Base-by-base conservation (phyloP, 1,140 invertebrate genomes). In the Mylabris phalerata region DNA sequence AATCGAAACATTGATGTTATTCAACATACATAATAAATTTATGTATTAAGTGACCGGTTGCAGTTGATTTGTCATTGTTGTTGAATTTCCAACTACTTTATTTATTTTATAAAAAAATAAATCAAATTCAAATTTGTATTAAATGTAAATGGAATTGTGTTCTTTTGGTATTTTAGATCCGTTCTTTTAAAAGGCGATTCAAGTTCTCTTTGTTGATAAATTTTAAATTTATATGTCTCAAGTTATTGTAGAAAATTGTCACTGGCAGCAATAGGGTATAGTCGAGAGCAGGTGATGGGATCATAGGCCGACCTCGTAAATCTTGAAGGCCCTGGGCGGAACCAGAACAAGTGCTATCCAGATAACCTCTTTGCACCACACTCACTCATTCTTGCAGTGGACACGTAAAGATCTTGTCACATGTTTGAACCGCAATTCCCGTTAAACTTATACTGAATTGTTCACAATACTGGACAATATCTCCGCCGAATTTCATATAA, bases 311-410 rank as follows among this genome's bases (percentile, higher is more conserved):
- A 63, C 51, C 59, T 66, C 64, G 67, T 68, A 68, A 68, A 68
- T 68, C 62, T 62, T 50, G 46, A 55, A 39, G 59, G 57, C 55
- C 61, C 57, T 50, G 60, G 62, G 55, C 62, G 59, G 64, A 59
- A 62, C 64, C 56, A 59, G 60, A 66, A 66, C 67, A 65, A 68
- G 67, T 66, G 64, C 62, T 66, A 63, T 61, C 63, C 67, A 65
- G 67, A 68, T 68, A 68, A 68, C 67, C 67, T 61, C 48, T 62
- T 60, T 65, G 62, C 61, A 61, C 67, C 55, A 54, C 57, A 65
- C 57, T 61, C 49, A 61, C 63, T 67, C 61, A 61, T 65, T 68
- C 65, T 66, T 64, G 59, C 59, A 52, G 57, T 59, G 58, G 59
- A 63, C 61, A 59, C 59, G 58, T 66, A 51, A 48, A 61, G 59